Evolutionary conservation across 2,888 invertebrate genomes (phyloP), one percentile per base, ranked within the genome.

Genomic region (Pristionchus japonicus): DNA sequence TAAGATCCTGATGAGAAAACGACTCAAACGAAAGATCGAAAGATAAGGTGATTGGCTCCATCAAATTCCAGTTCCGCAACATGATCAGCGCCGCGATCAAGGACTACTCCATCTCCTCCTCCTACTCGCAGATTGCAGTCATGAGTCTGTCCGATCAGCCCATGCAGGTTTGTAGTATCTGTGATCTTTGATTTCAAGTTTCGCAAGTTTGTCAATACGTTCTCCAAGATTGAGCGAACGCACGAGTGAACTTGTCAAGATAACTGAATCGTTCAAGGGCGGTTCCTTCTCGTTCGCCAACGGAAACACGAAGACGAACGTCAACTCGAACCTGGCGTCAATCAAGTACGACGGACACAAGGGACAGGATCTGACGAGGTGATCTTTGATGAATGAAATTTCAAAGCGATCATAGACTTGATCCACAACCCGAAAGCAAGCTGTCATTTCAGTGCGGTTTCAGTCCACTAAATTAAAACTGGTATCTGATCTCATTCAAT

Each of bases 71-170:
- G 86, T 86, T 86, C 86, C 86, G 49, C 23, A 34, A 47, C 70
- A 64, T 86, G 43, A 27, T 52, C 67, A 2, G 9, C 7, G 37
- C 43, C 34, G 37, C 57, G 34, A 31, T 31, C 23, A 31, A 11
- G 1, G 34, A 43, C 0, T 15, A 37, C 37, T 27, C 67, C 0
- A 40, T 86, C 34, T 34, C n/a, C 34, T n/a, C 70, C 0, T 23
- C 67, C 70, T 31, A n/a, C 70, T 23, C 70, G 15, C 86, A 86
- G 70, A 70, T 70, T 23, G 86, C 70, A 27, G 86, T 57, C n/a
- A 86, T 86, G 86, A 86, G 57, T 23, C 7, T 86, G 27, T 86
- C 86, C 47, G 43, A 49, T 70, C 70, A 67, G 40, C 47, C 86
- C 23, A 52, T 49, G 49, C 67, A 70, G 86, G 86, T 86, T 1